Evolutionary conservation across 2,113 vertebrate genomes (phyloP).

Genomic region (Cheirogaleus medius): DNA sequence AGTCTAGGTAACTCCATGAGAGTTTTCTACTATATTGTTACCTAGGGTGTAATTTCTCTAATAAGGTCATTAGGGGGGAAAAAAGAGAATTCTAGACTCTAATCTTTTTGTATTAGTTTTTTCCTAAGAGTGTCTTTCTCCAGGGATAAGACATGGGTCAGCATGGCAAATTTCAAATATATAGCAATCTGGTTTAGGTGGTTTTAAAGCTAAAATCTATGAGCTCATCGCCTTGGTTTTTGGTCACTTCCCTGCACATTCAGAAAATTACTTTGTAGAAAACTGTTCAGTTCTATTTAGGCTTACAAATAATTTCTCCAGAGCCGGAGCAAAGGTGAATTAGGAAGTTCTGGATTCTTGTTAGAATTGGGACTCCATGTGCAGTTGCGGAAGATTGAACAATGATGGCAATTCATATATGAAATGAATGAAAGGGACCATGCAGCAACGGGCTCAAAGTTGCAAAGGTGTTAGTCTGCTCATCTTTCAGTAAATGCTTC

Average conservation of each 20-base stretch:
- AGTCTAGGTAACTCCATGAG: slow-evolving; percentile 45
- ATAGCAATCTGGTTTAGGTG: neutral
- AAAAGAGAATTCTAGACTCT: slow-evolving; percentile 34
- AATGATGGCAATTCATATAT: neutral
- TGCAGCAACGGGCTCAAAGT: neutral
- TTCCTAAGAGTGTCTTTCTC: slow-evolving; percentile 13
- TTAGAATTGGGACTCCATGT: neutral
- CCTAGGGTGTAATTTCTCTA: slow-evolving; percentile 67
- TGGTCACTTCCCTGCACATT: neutral
- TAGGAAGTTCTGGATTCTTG: neutral
- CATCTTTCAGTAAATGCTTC: neutral
- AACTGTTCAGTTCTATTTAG: neutral
- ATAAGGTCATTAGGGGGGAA: slow-evolving; percentile 39
- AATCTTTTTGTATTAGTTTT: slow-evolving; percentile 53
- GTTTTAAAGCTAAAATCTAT: slow-evolving; percentile 37
- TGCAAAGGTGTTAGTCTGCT: neutral
- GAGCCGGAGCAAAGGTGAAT: slow-evolving; percentile 53
- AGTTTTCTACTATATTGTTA: slow-evolving; percentile 62
- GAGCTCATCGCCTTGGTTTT: slow-evolving; percentile 21
- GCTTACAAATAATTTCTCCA: slow-evolving; percentile 58
- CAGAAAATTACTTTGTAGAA: slow-evolving; percentile 59
- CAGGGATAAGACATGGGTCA: slow-evolving; percentile 44
- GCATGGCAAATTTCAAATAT: slow-evolving; percentile 43
- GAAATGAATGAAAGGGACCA: neutral
- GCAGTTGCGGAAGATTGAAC: neutral